Percentiles rank a stretch among this genome's conserved stretches.
phyloP scores from a whole-genome alignment of 1,140 invertebrate genomes.

The Lepidotrigona ventralis region DNA sequence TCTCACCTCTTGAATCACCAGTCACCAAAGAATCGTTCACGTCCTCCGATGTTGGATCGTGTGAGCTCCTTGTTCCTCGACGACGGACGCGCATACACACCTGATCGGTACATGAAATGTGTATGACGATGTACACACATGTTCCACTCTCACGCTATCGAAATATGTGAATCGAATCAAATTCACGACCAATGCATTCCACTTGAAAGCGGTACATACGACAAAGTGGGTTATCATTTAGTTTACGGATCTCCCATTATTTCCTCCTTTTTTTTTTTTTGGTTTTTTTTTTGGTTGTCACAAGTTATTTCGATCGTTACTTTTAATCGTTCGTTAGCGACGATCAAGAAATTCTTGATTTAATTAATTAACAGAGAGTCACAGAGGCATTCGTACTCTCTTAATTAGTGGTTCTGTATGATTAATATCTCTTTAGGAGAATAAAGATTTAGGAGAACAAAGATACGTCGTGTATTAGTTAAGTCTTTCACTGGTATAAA shows the following conservation, averaged over 20 bases:
- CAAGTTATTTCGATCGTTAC: too few species aligned
- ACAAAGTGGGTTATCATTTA: conserved; percentile 35
- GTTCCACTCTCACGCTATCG: neutral
- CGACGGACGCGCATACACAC: neutral
- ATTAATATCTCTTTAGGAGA: neutral
- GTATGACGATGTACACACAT: neutral
- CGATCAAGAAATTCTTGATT: neutral
- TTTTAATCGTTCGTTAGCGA: neutral
- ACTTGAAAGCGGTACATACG: neutral
- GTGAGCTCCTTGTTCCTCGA: neutral
- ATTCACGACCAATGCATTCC: conserved; percentile 34
- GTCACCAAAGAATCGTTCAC: conserved; percentile 60
- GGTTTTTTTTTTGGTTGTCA: neutral
- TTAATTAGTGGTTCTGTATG: neutral
- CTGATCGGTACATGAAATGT: neutral
- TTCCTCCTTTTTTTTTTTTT: neutral
- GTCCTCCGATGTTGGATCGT: conserved; percentile 31
- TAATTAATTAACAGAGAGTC: neutral
- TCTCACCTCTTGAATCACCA: conserved; percentile 65
- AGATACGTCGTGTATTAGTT: neutral
- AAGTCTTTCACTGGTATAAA: neutral
- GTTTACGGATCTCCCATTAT: neutral
- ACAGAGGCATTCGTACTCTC: neutral
- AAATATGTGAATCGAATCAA: conserved; percentile 24
- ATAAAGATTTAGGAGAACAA: neutral